A percentile compares a stretch with the other conserved stretches of the same genome.
Conservation (phyloP, 2,113 vertebrate species). For the Salvelinus alpinus region DNA sequence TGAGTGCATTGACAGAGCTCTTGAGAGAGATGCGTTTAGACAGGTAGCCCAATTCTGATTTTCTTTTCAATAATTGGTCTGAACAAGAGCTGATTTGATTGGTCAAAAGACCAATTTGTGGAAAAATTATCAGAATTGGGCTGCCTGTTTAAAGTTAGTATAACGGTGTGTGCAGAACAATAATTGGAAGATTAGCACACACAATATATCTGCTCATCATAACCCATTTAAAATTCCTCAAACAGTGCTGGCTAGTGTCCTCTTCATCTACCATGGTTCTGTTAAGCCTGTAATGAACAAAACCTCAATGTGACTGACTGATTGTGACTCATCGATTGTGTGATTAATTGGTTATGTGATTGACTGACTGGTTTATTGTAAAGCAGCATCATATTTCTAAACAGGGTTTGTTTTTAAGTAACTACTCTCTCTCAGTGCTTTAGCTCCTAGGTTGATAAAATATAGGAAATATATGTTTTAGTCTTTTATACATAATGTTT, state of each 20-base stretch:
- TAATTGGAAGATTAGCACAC: conserved; percentile 58
- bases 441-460: conserved; percentile 30
- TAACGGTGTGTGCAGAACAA: conserved; percentile 62
- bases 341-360: conserved; percentile 24
- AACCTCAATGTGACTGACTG: conserved; percentile 21
- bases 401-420: conserved; percentile 19
- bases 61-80: too few relatives aligned
- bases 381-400: conserved; percentile 46
- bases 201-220: conserved; percentile 5
- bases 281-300: too few relatives aligned
- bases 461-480: too few relatives aligned
- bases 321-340: conserved; percentile 2
- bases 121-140: too few relatives aligned
- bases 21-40: conserved; percentile 9
- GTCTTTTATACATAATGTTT: conserved; percentile 32
- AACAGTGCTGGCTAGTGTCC: conserved; percentile 14
- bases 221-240: conserved; percentile 17
- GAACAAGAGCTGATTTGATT: too few relatives aligned
- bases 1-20: conserved; percentile 39
- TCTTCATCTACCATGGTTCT: background rate
- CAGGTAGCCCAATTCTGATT: too few relatives aligned
- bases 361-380: conserved; percentile 39
- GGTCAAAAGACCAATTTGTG: too few relatives aligned
- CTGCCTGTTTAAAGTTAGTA: too few relatives aligned
- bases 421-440: conserved; percentile 24